These are phyloP conservation scores for Platyscapa corneri DNA, from an alignment of 1,140 invertebrate genomes.

Conservation along the genomic window DNA sequence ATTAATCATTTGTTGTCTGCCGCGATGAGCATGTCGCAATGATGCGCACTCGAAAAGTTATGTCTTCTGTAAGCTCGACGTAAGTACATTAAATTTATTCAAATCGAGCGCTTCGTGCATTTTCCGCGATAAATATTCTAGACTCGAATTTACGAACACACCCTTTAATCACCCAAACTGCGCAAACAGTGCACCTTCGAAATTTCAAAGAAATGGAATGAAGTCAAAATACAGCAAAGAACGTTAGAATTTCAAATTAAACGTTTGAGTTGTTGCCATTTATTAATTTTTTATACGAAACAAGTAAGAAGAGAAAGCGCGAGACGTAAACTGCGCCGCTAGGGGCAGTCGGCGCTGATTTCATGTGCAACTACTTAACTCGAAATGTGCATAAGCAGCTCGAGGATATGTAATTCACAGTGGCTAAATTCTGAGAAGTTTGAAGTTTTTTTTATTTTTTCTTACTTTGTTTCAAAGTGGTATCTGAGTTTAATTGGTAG, in stretches of 20 bases:
- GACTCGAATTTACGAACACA: neutral
- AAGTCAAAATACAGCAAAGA: neutral
- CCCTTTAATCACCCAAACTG: neutral
- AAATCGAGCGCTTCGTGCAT: neutral
- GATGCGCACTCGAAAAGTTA: no score
- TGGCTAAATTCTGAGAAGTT: neutral
- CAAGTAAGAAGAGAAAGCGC: neutral
- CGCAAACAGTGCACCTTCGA: neutral
- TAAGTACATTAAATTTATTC: conserved; percentile 11
- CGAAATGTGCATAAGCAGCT: neutral
- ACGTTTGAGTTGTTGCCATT: neutral
- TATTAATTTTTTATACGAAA: neutral
- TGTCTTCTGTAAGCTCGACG: neutral
- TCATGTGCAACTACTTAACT: neutral
- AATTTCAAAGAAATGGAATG: neutral
- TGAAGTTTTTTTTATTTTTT: neutral
- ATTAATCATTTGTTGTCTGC: neutral
- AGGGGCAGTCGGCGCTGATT: neutral
- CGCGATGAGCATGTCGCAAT: no score
- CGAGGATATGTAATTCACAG: neutral
- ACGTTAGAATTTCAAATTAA: neutral
- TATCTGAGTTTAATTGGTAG: neutral
- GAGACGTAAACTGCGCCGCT: neutral
- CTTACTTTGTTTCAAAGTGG: neutral
- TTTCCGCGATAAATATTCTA: neutral